Conservation (phyloP, 1,140 invertebrate species). For the Drosophila sp. region DNA sequence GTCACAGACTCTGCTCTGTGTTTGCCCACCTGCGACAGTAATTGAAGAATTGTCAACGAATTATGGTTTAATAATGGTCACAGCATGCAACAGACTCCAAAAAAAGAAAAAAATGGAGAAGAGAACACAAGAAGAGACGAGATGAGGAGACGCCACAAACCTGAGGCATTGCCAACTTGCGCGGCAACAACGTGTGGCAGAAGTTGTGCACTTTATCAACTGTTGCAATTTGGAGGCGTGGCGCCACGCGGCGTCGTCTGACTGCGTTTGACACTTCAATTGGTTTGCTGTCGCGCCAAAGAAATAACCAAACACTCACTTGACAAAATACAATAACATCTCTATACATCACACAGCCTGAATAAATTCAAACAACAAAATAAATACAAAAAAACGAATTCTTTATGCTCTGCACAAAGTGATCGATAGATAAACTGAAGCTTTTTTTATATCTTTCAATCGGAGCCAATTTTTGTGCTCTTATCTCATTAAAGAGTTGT, state of each 20-base stretch:
- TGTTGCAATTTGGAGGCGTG: conserved; percentile 74
- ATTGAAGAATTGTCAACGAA: conserved; percentile 78
- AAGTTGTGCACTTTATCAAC: conserved; percentile 77
- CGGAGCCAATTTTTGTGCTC: too few species aligned
- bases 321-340: conserved; percentile 14
- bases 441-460: too few species aligned
- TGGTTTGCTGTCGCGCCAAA: conserved; percentile 63
- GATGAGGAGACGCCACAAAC: not conserved
- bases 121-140: not conserved
- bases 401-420: not conserved
- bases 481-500: too few species aligned
- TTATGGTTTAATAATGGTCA: conserved; percentile 71
- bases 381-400: not conserved
- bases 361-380: not conserved
- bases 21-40: conserved; percentile 46
- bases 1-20: conserved; percentile 20
- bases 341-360: not conserved
- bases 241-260: conserved; percentile 72
- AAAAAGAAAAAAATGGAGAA: not conserved
- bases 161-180: conserved; percentile 30
- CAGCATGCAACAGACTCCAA: conserved; percentile 33
- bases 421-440: too few species aligned
- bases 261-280: conserved; percentile 78
- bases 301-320: conserved; percentile 12
- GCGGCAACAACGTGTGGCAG: conserved; percentile 7